Conservation (phyloP, 2,113 vertebrate species). For the Gyps fulvus region DNA sequence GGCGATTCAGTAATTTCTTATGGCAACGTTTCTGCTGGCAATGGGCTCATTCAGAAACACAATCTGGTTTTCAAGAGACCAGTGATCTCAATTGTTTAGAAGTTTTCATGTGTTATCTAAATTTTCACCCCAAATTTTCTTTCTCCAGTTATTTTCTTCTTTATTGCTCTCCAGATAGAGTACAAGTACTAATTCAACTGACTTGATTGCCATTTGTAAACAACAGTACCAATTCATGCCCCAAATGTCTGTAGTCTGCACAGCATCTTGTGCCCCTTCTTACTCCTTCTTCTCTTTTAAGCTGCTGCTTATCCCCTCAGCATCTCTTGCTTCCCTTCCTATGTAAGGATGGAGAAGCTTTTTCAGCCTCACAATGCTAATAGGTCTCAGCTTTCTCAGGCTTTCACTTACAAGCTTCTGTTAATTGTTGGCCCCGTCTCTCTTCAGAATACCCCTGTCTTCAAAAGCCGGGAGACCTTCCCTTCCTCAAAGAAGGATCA, state of each 20-base stretch:
- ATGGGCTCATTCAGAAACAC: neutral
- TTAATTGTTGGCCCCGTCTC: neutral
- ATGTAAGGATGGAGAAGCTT: neutral
- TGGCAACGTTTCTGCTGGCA: neutral
- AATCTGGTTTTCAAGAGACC: neutral
- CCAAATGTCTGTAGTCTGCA: neutral
- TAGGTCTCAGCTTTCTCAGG: neutral
- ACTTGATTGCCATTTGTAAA: neutral
- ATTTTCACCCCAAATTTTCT: neutral
- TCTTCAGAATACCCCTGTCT: neutral
- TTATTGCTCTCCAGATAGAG: neutral
- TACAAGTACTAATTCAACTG: neutral
- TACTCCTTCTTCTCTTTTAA: neutral
- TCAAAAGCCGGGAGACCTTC: neutral
- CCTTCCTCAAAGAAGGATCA: neutral
- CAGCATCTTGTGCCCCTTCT: neutral
- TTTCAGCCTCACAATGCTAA: neutral
- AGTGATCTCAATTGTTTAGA: neutral
- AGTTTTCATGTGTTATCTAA: neutral
- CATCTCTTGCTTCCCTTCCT: neutral
- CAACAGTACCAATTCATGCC: rapidly evolving
- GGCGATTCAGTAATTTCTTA: neutral
- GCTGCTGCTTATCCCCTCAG: neutral
- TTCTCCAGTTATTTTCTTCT: neutral
- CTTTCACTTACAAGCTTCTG: neutral